Conservation (phyloP, 1,140 invertebrate genomes). For the Drosophila elegans region DNA sequence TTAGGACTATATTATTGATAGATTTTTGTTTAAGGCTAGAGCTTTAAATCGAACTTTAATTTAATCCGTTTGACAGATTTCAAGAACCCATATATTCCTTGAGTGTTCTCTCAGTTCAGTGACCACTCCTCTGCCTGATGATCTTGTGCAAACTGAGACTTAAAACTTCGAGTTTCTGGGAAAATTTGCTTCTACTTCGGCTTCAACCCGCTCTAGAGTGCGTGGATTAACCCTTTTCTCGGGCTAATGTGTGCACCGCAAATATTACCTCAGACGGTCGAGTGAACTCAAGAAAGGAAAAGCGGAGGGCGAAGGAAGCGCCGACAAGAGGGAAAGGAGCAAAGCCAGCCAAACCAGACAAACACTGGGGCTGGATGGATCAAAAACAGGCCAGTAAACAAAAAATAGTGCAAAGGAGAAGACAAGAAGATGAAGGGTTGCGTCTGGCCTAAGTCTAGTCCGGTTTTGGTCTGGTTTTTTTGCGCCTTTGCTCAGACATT, state of each 20-base stretch:
- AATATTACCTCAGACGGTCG: conserved; percentile 80
- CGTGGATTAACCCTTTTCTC: conserved; percentile 30
- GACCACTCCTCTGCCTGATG: neutral
- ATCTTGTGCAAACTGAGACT: conserved; percentile 23
- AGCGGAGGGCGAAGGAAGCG: neutral
- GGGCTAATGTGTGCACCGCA: conserved; percentile 77
- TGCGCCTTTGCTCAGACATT: neutral
- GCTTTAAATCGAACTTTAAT: too few species aligned
- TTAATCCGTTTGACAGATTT: neutral
- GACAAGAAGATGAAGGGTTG: conserved; percentile 43
- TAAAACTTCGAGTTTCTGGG: conserved; percentile 5
- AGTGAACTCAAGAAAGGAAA: conserved; percentile 54
- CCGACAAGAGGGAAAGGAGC: neutral
- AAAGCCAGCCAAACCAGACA: conserved; percentile 59
- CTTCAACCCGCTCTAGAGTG: conserved; percentile 20
- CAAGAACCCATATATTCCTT: neutral
- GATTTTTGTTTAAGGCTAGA: too few species aligned
- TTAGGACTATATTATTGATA: too few species aligned
- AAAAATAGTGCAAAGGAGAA: conserved; percentile 38
- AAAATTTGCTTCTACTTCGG: neutral
- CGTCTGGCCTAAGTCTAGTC: conserved; percentile 28
- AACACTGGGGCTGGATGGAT: conserved; percentile 40
- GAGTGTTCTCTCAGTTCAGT: neutral
- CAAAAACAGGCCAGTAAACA: conserved; percentile 49
- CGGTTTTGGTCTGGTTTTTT: conserved; percentile 19